Evolutionary conservation across 2,888 invertebrate genomes (phyloP).

Genomic region (Byasa hedistus): DNA sequence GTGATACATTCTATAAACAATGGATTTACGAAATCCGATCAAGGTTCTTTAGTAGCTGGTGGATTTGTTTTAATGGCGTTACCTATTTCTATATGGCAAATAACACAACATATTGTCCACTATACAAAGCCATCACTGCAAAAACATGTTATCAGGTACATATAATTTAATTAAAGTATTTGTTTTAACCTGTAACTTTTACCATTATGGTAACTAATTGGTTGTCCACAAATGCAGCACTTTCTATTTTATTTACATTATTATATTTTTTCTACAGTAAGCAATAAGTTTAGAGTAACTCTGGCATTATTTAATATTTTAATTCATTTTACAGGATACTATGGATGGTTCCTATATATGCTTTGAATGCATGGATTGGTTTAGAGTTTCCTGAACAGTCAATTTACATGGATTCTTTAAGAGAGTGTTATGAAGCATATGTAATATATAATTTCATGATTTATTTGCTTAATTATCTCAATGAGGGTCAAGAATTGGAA

Average conservation of each 20-base stretch:
- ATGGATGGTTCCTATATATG: constrained; percentile 99
- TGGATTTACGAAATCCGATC: constrained; percentile 88
- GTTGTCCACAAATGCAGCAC: neutral
- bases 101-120: constrained; percentile 95
- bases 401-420: constrained; percentile 94
- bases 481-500: constrained; percentile 92
- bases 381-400: constrained; percentile 91
- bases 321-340: constrained; percentile 83
- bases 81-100: constrained; percentile 96
- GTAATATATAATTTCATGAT: constrained; percentile 99
- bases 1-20: constrained; percentile 89
- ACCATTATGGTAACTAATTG: neutral
- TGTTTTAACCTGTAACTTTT: neutral
- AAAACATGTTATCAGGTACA: constrained; percentile 93
- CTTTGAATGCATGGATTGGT: constrained; percentile 95
- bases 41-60: constrained; percentile 91
- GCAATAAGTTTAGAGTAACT: neutral
- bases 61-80: constrained; percentile 94
- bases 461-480: constrained; percentile 93
- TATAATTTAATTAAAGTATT: constrained; percentile 1
- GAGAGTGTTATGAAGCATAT: constrained; percentile 98
- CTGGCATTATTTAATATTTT: neutral
- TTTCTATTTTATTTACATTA: neutral
- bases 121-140: constrained; percentile 95
- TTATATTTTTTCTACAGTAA: too few relatives aligned